phyloP scores from a whole-genome alignment of 1,140 invertebrate species.

The Cephus cinctus region DNA sequence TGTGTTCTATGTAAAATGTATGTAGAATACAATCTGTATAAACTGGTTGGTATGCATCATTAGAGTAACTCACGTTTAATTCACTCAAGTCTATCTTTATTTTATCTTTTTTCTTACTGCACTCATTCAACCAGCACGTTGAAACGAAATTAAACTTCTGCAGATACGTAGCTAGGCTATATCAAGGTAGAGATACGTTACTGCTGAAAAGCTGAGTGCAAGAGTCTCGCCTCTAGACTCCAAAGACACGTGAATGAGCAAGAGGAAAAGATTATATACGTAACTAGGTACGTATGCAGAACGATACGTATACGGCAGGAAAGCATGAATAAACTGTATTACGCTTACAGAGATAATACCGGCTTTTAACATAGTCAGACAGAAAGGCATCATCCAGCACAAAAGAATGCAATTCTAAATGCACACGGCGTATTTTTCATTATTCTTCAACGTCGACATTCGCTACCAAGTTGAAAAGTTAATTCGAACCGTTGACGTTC shows the following conservation, averaged over 20 bases:
- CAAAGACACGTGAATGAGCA: conserved; percentile 4
- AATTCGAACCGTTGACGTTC: too few species aligned
- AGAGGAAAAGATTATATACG: not conserved
- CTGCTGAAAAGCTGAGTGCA: conserved; percentile 9
- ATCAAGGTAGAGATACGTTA: not conserved
- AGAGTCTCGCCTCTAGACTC: conserved; percentile 2
- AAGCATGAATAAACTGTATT: conserved; percentile 6
- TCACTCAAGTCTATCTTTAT: too few species aligned
- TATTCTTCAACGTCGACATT: too few species aligned
- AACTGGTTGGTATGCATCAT: too few species aligned
- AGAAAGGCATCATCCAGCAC: not conserved
- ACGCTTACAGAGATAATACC: conserved; percentile 1
- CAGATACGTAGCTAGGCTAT: not conserved
- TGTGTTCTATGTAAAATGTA: too few species aligned
- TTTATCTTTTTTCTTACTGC: conserved; percentile 10
- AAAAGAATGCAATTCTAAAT: conserved; percentile 8
- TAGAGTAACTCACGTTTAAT: too few species aligned
- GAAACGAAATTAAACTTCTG: conserved; percentile 12
- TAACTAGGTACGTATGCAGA: not conserved
- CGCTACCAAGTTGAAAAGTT: too few species aligned
- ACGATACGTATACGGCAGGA: not conserved
- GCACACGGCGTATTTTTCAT: too few species aligned
- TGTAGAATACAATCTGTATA: too few species aligned
- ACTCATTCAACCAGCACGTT: conserved; percentile 8
- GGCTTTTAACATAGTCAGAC: not conserved